These are phyloP conservation scores for Sesia apiformis DNA, from an alignment of 2,888 invertebrate genomes.

Conservation along the genomic window DNA sequence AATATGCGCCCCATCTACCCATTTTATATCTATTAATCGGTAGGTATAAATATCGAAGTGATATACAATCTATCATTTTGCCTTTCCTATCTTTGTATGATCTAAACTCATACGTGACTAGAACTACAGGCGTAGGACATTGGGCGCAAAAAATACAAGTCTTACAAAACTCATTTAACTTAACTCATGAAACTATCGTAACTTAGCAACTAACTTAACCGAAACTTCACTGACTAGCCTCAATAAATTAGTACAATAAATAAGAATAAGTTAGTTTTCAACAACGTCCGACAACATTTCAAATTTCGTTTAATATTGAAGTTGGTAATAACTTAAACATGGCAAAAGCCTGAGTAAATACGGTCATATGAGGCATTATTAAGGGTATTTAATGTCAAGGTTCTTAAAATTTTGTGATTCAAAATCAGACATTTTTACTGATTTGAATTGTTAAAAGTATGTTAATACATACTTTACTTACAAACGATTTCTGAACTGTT, in stretches of 20 bases:
- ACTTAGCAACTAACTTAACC: constrained; percentile 49
- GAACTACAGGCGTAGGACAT: background rate
- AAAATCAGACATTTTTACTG: too few relatives aligned
- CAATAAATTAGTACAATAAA: constrained; percentile 39
- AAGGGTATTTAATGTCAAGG: too few relatives aligned
- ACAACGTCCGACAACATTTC: constrained; percentile 8
- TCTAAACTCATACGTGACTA: constrained; percentile 2
- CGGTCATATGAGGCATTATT: too few relatives aligned
- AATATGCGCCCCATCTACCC: too few relatives aligned
- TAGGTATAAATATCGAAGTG: too few relatives aligned
- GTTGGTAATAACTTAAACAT: too few relatives aligned
- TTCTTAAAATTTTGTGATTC: too few relatives aligned
- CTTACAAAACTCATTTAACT: constrained; percentile 31
- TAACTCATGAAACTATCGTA: constrained; percentile 33
- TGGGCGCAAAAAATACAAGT: constrained; percentile 29
- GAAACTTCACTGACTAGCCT: constrained; percentile 65
- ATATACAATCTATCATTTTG: background rate
- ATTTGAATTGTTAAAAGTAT: too few relatives aligned
- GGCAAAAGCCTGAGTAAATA: too few relatives aligned
- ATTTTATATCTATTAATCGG: too few relatives aligned
- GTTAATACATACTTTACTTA: too few relatives aligned
- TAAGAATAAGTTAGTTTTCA: constrained; percentile 43
- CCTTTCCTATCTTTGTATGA: background rate
- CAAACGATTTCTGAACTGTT: too few relatives aligned
- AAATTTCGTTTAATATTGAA: background rate